Conservation (phyloP, 92 coral and sea anemone genomes). For the Umimayanthus chanpuru region DNA sequence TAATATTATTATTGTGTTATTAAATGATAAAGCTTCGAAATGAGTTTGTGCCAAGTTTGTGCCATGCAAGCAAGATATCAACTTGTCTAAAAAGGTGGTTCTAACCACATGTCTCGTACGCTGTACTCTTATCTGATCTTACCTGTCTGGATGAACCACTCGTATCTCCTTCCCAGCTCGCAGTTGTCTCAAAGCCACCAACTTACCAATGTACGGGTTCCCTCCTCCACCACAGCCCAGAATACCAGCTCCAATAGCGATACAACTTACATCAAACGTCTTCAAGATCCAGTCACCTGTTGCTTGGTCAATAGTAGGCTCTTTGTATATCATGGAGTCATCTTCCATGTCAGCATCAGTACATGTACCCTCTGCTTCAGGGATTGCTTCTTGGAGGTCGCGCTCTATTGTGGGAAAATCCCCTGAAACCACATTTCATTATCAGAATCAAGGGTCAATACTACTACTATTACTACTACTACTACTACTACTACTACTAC, state of each 20-base stretch:
- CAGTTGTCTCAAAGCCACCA: slow-evolving; percentile 57
- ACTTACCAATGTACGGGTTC: slow-evolving; percentile 81
- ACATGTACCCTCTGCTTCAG: not conserved
- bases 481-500: too few relatives aligned
- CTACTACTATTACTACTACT: too few relatives aligned
- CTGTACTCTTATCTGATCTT: not conserved
- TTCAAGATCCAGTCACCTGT: slow-evolving; percentile 85
- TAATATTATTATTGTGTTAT: too few relatives aligned
- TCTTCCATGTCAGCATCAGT: slow-evolving; percentile 2
- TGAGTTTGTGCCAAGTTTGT: not conserved
- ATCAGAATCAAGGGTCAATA: too few relatives aligned
- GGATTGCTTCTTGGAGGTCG: not conserved
- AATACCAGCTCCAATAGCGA: slow-evolving; percentile 95
- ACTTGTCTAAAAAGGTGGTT: not conserved
- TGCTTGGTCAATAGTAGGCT: slow-evolving; percentile 73
- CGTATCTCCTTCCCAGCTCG: slow-evolving; percentile 71
- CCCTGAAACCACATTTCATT: not conserved
- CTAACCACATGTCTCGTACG: not conserved
- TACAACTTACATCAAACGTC: slow-evolving; percentile 88
- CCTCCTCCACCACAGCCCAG: slow-evolving; percentile 99
- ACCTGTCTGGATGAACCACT: slow-evolving; percentile 92
- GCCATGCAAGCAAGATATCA: not conserved
- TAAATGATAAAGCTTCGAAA: not conserved
- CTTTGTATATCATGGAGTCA: slow-evolving; percentile 24
- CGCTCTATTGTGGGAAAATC: not conserved